Conservation (phyloP, 2,888 invertebrate genomes). For the Enchytraeus crypticus region DNA sequence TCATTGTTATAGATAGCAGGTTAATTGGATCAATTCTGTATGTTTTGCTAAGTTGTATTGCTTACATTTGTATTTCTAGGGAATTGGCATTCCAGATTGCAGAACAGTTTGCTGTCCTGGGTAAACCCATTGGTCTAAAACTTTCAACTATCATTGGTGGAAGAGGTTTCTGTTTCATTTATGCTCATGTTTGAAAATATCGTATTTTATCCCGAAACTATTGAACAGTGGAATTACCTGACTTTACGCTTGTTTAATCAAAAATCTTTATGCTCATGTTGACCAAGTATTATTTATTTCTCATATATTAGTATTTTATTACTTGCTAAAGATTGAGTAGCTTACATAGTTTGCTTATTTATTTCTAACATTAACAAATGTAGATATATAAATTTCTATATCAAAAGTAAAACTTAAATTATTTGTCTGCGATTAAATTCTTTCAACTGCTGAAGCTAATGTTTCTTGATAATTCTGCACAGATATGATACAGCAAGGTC, state of each 20-base stretch:
- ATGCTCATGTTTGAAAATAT: no score
- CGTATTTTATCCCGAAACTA: no score
- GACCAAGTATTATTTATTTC: neutral
- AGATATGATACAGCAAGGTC: constrained; percentile 73
- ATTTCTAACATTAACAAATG: neutral
- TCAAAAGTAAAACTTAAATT: neutral
- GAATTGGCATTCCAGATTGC: constrained; percentile 63
- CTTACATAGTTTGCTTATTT: neutral
- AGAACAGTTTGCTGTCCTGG: constrained; percentile 86
- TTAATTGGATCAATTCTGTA: no score
- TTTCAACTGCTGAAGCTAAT: no score
- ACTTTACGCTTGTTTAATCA: no score
- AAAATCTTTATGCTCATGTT: no score
- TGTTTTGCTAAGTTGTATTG: no score
- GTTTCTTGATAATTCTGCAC: constrained; percentile 3
- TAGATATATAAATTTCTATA: neutral
- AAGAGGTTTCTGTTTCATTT: constrained; percentile 64
- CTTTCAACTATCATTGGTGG: constrained; percentile 88
- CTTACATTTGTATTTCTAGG: constrained; percentile 25
- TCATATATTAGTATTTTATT: neutral
- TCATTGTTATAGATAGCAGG: no score
- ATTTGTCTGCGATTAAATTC: no score
- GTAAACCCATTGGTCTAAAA: constrained; percentile 73
- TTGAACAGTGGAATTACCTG: no score
- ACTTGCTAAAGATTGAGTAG: neutral